phyloP scores from a whole-genome alignment of 2,797 vertebrate species.

The Podargus strigoides region DNA sequence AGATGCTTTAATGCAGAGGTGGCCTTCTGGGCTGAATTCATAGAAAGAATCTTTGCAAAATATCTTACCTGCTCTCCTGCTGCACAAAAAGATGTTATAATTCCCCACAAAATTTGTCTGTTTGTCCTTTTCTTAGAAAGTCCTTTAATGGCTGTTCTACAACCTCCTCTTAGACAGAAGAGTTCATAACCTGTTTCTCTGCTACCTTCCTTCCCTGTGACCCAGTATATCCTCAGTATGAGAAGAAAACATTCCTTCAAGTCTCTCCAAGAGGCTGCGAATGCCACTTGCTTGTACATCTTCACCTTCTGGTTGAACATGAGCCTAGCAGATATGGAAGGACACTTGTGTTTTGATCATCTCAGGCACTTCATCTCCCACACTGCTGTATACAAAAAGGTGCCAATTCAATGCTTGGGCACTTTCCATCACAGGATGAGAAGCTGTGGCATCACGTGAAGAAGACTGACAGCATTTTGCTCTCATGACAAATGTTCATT shows the following conservation, averaged over 20 bases:
- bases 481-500: not conserved
- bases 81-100: not conserved
- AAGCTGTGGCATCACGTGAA: not conserved
- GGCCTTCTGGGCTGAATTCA: not conserved
- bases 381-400: not conserved
- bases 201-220: not conserved
- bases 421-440: not conserved
- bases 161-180: not conserved
- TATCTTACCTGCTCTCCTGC: not conserved
- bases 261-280: not conserved
- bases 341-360: not conserved
- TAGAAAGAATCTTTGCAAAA: not conserved
- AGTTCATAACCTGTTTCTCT: not conserved
- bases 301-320: not conserved
- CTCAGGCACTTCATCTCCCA: not conserved
- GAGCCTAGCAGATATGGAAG: not conserved
- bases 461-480: not conserved
- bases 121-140: not conserved
- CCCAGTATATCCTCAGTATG: not conserved
- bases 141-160: not conserved
- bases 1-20: not conserved
- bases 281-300: not conserved
- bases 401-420: rapidly evolving
- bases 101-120: not conserved
- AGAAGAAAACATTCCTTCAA: not conserved